Conservation (phyloP, 1,140 invertebrate genomes). For the Pinna nobilis region DNA sequence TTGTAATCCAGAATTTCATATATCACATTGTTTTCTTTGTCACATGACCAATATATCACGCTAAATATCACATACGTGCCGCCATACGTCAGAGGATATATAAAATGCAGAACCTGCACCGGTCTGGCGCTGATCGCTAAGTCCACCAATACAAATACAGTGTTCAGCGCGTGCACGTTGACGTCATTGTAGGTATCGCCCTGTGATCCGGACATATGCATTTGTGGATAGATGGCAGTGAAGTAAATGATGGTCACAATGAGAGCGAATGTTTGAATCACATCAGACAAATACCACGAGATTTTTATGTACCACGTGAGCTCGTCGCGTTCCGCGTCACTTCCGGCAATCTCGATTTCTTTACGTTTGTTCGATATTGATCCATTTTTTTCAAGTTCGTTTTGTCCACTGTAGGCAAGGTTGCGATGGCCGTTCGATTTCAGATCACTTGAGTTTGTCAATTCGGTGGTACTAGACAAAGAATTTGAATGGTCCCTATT, state of each 20-base stretch:
- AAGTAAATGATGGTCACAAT: constrained; percentile 50
- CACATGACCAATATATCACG: constrained; percentile 55
- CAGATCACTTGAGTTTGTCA: not conserved
- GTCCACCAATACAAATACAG: constrained; percentile 60
- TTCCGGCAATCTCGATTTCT: not conserved
- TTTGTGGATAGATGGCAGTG: constrained; percentile 21
- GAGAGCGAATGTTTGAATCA: constrained; percentile 34
- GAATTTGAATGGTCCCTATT: not conserved
- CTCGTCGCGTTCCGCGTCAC: not conserved
- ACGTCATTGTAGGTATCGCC: constrained; percentile 27
- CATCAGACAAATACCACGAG: constrained; percentile 46
- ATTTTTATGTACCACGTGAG: constrained; percentile 51
- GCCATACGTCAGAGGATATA: constrained; percentile 56
- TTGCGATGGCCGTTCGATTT: not conserved
- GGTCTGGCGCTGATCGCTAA: constrained; percentile 47
- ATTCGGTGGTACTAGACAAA: not conserved
- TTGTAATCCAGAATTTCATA: constrained; percentile 61
- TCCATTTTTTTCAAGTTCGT: not conserved
- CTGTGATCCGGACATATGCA: not conserved
- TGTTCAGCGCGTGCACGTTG: constrained; percentile 56
- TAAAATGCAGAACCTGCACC: constrained; percentile 55
- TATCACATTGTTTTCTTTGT: constrained; percentile 35
- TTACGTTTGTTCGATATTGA: too few species aligned
- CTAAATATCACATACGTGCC: constrained; percentile 52
- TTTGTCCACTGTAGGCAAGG: not conserved